A percentile compares a stretch with the other conserved stretches of the same genome.
Conservation (phyloP, 2,888 invertebrate genomes). For the Eupithecia subumbrata region DNA sequence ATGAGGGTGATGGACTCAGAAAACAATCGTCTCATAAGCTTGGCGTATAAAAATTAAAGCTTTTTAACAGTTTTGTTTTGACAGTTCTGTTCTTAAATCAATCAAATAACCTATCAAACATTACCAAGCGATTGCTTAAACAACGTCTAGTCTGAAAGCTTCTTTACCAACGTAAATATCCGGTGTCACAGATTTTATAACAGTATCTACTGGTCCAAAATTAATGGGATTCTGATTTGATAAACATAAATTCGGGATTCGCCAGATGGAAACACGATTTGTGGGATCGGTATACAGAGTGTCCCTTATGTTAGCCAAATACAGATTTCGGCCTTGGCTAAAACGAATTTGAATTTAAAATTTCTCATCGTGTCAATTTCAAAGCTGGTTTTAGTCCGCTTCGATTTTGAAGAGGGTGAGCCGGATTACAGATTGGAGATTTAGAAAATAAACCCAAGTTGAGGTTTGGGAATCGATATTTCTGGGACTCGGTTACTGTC, state of each 20-base stretch:
- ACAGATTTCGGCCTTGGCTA: not conserved
- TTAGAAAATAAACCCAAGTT: not conserved
- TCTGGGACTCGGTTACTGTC: not conserved
- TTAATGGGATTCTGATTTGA: constrained; percentile 67
- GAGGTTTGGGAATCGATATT: not conserved
- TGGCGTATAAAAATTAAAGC: not conserved
- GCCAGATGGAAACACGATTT: constrained; percentile 52
- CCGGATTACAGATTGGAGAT: not conserved
- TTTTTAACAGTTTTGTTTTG: constrained; percentile 8
- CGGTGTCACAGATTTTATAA: constrained; percentile 5
- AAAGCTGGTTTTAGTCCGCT: not conserved
- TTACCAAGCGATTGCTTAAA: constrained; percentile 15
- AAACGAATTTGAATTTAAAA: constrained; percentile 14
- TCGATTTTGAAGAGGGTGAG: constrained; percentile 7
- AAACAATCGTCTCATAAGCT: not conserved
- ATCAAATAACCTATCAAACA: not conserved
- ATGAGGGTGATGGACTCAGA: too few species aligned
- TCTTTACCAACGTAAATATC: constrained; percentile 29
- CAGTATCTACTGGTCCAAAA: constrained; percentile 31
- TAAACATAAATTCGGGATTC: constrained; percentile 59
- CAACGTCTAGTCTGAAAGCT: constrained; percentile 24
- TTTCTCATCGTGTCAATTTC: constrained; percentile 15
- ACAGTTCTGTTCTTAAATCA: constrained; percentile 13
- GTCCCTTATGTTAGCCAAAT: constrained; percentile 1
- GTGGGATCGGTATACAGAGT: constrained; percentile 13